A percentile compares a stretch with the other conserved stretches of the same genome.
Conservation (phyloP, 2,888 invertebrate species). For the Erebia ligea region DNA sequence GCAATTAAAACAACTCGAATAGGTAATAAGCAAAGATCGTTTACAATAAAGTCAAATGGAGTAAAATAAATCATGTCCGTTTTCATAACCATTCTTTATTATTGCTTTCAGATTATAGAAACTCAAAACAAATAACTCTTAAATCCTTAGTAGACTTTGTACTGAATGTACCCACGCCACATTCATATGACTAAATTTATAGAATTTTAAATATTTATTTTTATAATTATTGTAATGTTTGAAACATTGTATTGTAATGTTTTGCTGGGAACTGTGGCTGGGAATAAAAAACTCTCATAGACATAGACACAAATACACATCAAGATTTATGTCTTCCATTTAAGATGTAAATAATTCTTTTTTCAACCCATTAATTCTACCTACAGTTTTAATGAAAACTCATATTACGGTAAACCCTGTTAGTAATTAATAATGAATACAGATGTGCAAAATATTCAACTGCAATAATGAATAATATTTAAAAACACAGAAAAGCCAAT, state of each 20-base stretch:
- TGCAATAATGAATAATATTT: background rate
- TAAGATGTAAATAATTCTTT: background rate
- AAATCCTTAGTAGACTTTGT: conserved; percentile 70
- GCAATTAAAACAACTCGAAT: too few species aligned
- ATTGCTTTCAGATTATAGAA: conserved; percentile 71
- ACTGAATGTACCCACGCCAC: conserved; percentile 74
- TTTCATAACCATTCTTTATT: conserved; percentile 72
- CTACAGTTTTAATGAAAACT: background rate
- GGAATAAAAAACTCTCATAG: background rate
- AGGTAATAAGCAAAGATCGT: background rate
- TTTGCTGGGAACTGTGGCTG: conserved; percentile 8
- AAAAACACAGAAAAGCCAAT: background rate
- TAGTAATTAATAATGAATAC: conserved; percentile 40
- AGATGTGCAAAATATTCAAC: conserved; percentile 29
- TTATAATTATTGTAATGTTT: background rate
- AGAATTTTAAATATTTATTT: background rate
- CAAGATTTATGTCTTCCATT: background rate
- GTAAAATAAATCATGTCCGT: conserved; percentile 8
- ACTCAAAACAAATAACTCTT: conserved; percentile 59
- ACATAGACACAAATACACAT: too few species aligned
- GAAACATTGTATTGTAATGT: background rate
- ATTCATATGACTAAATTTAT: conserved; percentile 55
- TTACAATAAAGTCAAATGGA: background rate
- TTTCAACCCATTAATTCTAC: background rate
- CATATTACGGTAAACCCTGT: background rate